A percentile compares a stretch with the other conserved stretches of the same genome.
These are phyloP conservation scores for Deroptyus accipitrinus DNA, from an alignment of 2,113 vertebrate genomes.

Conservation along the genomic window DNA sequence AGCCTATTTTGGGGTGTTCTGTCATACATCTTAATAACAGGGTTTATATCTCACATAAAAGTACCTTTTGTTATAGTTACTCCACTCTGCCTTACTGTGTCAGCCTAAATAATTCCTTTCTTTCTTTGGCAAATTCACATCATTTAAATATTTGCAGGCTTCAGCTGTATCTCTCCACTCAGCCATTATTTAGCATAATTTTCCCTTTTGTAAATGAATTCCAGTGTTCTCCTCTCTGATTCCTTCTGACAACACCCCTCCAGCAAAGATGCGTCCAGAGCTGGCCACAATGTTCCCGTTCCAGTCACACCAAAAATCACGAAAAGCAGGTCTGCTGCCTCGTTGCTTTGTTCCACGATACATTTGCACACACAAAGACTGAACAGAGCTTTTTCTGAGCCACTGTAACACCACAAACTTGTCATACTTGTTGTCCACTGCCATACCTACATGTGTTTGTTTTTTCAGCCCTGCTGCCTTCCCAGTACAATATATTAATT, in stretches of 20 bases:
- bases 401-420: slow-evolving; percentile 44
- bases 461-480: slow-evolving; percentile 15
- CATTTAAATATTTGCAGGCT: slow-evolving; percentile 47
- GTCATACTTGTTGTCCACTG: slow-evolving; percentile 48
- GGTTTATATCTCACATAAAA: slow-evolving; percentile 34
- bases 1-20: slow-evolving; percentile 7
- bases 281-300: not conserved
- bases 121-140: slow-evolving; percentile 31
- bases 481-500: slow-evolving; percentile 54
- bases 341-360: not conserved
- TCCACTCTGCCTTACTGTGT: not conserved
- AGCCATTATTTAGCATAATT: not conserved
- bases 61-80: slow-evolving; percentile 24
- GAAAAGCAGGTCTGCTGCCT: not conserved
- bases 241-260: not conserved
- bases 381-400: not conserved
- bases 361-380: not conserved
- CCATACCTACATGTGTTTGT: slow-evolving; percentile 4
- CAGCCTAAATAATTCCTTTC: slow-evolving; percentile 29
- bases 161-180: slow-evolving; percentile 6
- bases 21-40: slow-evolving; percentile 21
- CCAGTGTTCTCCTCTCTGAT: not conserved
- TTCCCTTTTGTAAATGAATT: not conserved
- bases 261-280: not conserved
- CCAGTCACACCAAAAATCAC: not conserved